Conservation (phyloP, 2,113 vertebrate genomes). For the Onychostruthus taczanowskii region DNA sequence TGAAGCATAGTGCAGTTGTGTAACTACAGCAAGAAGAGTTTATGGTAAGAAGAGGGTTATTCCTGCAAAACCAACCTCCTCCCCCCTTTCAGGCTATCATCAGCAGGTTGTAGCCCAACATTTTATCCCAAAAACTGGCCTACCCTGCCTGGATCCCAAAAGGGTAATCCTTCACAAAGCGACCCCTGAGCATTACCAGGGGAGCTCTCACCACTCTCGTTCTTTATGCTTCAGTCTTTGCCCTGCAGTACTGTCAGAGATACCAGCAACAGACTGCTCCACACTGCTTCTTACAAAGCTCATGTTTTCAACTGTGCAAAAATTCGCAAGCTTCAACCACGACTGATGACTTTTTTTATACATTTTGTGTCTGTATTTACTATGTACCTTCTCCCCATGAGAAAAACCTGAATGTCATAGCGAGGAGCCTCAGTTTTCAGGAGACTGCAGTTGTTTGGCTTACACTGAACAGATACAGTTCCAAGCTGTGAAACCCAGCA, state of each 20-base stretch:
- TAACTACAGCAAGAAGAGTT: not conserved
- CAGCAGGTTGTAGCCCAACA: not conserved
- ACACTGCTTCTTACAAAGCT: not conserved
- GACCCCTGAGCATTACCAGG: not conserved
- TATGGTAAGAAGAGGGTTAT: not conserved
- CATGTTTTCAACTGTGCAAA: not conserved
- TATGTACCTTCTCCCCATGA: not conserved
- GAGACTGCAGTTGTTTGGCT: not conserved
- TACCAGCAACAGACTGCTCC: not conserved
- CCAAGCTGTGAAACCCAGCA: not conserved
- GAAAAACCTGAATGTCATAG: not conserved
- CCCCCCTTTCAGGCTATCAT: not conserved
- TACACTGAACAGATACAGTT: not conserved
- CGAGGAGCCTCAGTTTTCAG: not conserved
- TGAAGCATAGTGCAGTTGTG: not conserved
- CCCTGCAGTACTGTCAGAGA: not conserved
- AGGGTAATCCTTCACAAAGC: fast-evolving
- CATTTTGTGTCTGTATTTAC: not conserved
- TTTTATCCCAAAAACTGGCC: not conserved
- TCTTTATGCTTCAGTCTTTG: not conserved
- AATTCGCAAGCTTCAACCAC: not conserved
- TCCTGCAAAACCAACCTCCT: not conserved
- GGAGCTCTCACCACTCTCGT: not conserved
- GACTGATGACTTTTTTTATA: not conserved
- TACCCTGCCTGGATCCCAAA: not conserved